These are phyloP conservation scores for Drosophila siamana DNA, from an alignment of 2,888 invertebrate genomes.

Conservation along the genomic window DNA sequence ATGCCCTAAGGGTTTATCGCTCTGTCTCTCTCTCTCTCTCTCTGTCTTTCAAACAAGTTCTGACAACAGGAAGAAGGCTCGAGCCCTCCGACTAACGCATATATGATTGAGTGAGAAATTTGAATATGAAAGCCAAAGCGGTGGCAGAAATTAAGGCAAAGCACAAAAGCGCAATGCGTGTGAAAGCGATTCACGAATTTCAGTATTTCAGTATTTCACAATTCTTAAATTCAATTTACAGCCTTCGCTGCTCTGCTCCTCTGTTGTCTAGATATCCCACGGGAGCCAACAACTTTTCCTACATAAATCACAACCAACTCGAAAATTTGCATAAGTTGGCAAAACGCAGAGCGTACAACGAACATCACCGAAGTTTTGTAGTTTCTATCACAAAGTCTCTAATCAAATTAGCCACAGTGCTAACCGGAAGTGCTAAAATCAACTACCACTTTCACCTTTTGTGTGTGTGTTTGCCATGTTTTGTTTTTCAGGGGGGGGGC, in stretches of 20 bases:
- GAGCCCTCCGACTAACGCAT: conserved; percentile 58
- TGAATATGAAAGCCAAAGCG: conserved; percentile 49
- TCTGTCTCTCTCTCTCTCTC: too few relatives aligned
- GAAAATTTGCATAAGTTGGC: conserved; percentile 74
- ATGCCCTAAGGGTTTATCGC: conserved; percentile 39
- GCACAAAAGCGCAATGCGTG: conserved; percentile 69
- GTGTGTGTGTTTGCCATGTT: conserved; percentile 54
- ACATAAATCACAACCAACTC: conserved; percentile 61
- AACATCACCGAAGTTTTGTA: conserved; percentile 36
- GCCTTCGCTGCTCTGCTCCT: conserved; percentile 23
- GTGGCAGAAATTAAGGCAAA: conserved; percentile 28
- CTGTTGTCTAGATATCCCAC: conserved; percentile 39
- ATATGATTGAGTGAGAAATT: conserved; percentile 68
- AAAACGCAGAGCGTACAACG: conserved; percentile 40
- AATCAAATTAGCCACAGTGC: conserved; percentile 84
- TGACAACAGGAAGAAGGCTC: conserved; percentile 39
- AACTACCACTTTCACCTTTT: conserved; percentile 53
- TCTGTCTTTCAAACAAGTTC: conserved; percentile 58
- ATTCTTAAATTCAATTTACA: conserved; percentile 55
- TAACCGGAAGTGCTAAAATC: conserved; percentile 76
- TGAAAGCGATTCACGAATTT: conserved; percentile 53
- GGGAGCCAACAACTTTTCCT: conserved; percentile 52
- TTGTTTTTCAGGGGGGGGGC: conserved; percentile 42
- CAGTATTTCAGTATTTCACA: conserved; percentile 17
- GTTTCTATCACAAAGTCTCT: conserved; percentile 66